A percentile compares a stretch with the other conserved stretches of the same genome.
These are phyloP conservation scores for Eufriesea mexicana DNA, from an alignment of 1,140 invertebrate species.

Conservation along the genomic window DNA sequence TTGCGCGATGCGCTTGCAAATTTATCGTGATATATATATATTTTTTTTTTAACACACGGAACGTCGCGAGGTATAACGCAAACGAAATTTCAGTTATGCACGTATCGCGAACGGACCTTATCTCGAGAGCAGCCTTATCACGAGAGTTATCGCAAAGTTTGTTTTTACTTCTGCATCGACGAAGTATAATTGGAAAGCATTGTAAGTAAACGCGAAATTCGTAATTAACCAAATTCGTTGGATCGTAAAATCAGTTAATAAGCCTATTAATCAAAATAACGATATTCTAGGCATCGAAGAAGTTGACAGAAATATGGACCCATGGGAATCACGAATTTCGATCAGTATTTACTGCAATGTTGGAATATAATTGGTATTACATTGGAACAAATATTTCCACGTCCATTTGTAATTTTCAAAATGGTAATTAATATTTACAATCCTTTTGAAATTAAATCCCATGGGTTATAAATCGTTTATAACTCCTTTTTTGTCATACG, in stretches of 20 bases:
- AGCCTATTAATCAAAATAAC: too few species aligned
- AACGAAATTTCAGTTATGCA: conserved; percentile 7
- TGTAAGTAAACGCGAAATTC: conserved; percentile 9
- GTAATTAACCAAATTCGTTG: neutral
- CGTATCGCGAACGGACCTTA: neutral
- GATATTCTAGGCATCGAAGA: too few species aligned
- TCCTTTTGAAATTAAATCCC: too few species aligned
- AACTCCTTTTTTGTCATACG: too few species aligned
- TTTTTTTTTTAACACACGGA: neutral
- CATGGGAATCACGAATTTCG: too few species aligned
- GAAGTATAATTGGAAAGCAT: conserved; percentile 10
- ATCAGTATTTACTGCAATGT: too few species aligned
- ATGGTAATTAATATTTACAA: too few species aligned
- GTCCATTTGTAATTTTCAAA: neutral
- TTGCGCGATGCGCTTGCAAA: neutral
- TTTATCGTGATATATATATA: neutral
- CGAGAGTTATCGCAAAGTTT: neutral
- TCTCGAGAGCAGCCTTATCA: conserved; percentile 19
- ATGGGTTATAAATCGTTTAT: too few species aligned
- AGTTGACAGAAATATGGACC: too few species aligned
- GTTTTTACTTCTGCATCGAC: conserved; percentile 34
- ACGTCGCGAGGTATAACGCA: neutral
- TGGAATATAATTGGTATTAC: too few species aligned
- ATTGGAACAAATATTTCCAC: too few species aligned
- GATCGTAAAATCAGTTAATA: too few species aligned